Conservation (phyloP, 2,888 invertebrate genomes). For the Coleophora flavipennella region DNA sequence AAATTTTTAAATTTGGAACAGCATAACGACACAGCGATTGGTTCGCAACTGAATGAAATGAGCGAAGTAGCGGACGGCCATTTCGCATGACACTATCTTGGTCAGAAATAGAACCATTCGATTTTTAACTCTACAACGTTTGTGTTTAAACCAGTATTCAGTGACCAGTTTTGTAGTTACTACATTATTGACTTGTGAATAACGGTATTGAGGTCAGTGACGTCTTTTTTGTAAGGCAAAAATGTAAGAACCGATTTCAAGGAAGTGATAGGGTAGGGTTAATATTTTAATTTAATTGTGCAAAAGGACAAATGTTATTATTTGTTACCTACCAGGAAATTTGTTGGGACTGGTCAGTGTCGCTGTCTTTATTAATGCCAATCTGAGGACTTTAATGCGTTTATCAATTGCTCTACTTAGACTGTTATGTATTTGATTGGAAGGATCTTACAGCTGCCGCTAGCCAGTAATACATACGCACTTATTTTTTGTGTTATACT, state of each 20-base stretch:
- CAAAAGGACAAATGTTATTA: constrained; percentile 22
- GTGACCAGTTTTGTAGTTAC: neutral
- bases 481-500: no score
- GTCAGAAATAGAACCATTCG: neutral
- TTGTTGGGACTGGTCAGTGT: constrained; percentile 39
- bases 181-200: constrained; percentile 4
- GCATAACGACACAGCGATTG: constrained; percentile 18
- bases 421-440: no score
- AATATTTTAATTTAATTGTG: constrained; percentile 16
- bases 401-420: no score
- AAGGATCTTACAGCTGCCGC: no score
- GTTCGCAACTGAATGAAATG: constrained; percentile 23
- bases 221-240: constrained; percentile 53
- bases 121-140: neutral
- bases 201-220: constrained; percentile 61
- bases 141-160: neutral
- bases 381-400: no score
- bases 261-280: constrained; percentile 33
- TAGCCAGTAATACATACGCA: no score
- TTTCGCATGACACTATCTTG: constrained; percentile 1
- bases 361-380: constrained; percentile 15
- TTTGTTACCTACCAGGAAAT: constrained; percentile 21
- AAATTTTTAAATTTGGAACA: constrained; percentile 12
- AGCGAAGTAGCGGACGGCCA: constrained; percentile 6
- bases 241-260: constrained; percentile 40